phyloP scores from a whole-genome alignment of 1,140 invertebrate species.

The Yoshiicerus persimilis region DNA sequence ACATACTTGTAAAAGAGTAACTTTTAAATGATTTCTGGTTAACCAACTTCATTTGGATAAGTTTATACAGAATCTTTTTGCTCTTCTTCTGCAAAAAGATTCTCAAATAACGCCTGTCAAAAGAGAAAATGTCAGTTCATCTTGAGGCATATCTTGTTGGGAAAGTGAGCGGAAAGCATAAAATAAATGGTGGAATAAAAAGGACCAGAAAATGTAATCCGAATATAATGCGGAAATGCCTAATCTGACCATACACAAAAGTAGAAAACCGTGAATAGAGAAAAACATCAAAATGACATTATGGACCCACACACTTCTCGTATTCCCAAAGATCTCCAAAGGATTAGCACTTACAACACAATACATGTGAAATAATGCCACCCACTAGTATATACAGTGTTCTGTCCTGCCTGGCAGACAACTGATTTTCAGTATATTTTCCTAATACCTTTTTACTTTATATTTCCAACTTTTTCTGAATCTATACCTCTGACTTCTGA shows the following conservation, averaged over 20 bases:
- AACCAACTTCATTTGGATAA: too few relatives aligned
- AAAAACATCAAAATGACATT: slow-evolving; percentile 45
- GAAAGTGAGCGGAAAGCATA: not conserved
- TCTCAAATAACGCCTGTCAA: too few relatives aligned
- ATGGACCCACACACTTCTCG: not conserved
- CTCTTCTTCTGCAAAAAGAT: too few relatives aligned
- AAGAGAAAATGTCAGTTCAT: not conserved
- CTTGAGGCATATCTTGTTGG: not conserved
- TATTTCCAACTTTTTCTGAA: not conserved
- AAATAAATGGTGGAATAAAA: not conserved
- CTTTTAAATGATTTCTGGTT: too few relatives aligned
- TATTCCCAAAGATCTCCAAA: not conserved
- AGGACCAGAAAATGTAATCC: slow-evolving; percentile 4
- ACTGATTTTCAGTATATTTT: not conserved
- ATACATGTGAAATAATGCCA: not conserved
- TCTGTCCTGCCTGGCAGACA: not conserved
- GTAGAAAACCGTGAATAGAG: not conserved
- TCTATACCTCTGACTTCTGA: not conserved
- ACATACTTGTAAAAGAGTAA: too few relatives aligned
- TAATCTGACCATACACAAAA: slow-evolving; percentile 36
- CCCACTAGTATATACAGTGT: not conserved
- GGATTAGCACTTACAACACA: slow-evolving; percentile 1
- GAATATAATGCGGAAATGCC: slow-evolving; percentile 31
- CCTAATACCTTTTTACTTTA: not conserved
- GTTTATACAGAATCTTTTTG: too few relatives aligned